Conservation (phyloP, 2,888 invertebrate species). For the Formica aserva region DNA sequence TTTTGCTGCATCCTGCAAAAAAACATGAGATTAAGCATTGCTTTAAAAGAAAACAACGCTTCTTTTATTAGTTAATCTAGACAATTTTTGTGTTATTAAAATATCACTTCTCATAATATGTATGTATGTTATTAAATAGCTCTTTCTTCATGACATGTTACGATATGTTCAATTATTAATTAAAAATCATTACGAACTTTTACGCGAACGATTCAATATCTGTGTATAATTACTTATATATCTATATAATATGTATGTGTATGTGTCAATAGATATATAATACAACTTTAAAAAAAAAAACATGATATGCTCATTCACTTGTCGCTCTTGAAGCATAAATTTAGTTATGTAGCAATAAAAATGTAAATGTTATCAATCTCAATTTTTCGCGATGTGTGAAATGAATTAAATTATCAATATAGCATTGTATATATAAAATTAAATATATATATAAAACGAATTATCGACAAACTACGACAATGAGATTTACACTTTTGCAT, state of each 20-base stretch:
- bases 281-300: not conserved
- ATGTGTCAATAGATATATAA: not conserved
- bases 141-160: not conserved
- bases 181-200: not conserved
- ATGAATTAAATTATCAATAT: not conserved
- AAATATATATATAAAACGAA: not conserved
- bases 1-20: not conserved
- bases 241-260: not conserved
- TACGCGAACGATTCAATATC: not conserved
- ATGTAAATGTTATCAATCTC: not conserved
- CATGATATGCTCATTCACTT: conserved; percentile 12
- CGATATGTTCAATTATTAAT: not conserved
- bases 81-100: not conserved
- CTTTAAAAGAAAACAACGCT: not conserved
- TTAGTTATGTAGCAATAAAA: not conserved
- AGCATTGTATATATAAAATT: conserved; percentile 6
- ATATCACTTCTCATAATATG: not conserved
- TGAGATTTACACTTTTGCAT: conserved; percentile 9
- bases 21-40: not conserved
- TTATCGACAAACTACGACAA: not conserved
- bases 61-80: not conserved
- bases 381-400: not conserved
- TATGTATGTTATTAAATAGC: not conserved
- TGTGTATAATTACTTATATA: not conserved
- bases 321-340: not conserved